Evolutionary conservation across 1,140 invertebrate genomes (phyloP).

Genomic region (Brachionus plicatilis): DNA sequence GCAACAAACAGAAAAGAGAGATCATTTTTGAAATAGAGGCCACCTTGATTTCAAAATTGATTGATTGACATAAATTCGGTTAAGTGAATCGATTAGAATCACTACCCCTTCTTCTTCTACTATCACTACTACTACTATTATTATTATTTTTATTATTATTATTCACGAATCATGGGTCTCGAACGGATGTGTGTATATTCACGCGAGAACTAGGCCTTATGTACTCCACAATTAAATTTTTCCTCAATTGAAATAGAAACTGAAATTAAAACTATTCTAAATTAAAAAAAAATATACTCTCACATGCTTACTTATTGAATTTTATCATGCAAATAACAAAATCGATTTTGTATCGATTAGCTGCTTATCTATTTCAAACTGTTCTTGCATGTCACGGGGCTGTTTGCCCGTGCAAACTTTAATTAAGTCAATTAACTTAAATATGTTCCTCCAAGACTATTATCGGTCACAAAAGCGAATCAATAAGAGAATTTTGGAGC

Average conservation of each 20-base stretch:
- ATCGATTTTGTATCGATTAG: not conserved
- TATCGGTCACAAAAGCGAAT: not conserved
- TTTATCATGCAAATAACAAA: conserved; percentile 3
- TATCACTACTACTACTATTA: no score
- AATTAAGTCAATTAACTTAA: not conserved
- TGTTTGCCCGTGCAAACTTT: not conserved
- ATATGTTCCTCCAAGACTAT: not conserved
- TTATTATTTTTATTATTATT: not conserved
- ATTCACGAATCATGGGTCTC: not conserved
- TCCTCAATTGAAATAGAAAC: not conserved
- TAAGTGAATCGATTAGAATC: not conserved
- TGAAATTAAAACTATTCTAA: not conserved
- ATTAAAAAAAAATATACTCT: not conserved
- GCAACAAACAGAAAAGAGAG: not conserved
- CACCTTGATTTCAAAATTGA: not conserved
- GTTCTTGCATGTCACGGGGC: conserved; percentile 3
- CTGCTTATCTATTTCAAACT: conserved; percentile 4
- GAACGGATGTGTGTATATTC: conserved; percentile 5
- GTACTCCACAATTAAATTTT: not conserved
- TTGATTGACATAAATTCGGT: conserved; percentile 32
- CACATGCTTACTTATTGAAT: not conserved
- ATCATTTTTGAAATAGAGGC: not conserved
- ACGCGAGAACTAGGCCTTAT: not conserved
- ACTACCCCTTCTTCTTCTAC: not conserved
- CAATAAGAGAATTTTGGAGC: not conserved